These are phyloP conservation scores for Thalassaphorura encarpata DNA, from an alignment of 1,140 invertebrate species.

Conservation along the genomic window DNA sequence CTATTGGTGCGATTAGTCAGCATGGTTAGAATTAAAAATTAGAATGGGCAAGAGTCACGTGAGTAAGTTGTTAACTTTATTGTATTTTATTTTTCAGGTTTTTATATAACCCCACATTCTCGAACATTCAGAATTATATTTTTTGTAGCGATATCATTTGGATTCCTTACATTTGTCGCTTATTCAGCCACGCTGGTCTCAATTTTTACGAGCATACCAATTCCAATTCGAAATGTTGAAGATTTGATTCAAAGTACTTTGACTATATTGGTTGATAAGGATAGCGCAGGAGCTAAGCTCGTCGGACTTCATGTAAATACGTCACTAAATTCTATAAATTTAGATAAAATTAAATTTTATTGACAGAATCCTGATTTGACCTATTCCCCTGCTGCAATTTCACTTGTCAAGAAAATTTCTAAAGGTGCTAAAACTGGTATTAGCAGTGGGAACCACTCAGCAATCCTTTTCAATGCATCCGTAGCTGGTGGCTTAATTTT, in stretches of 20 bases:
- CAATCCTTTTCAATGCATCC: neutral
- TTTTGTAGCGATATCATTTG: neutral
- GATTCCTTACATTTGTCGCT: conserved; percentile 8
- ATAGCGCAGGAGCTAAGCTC: too few species aligned
- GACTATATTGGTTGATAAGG: conserved; percentile 3
- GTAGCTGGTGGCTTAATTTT: neutral
- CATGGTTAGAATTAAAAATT: conserved; percentile 7
- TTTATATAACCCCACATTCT: neutral
- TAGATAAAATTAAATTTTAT: too few species aligned
- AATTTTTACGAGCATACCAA: conserved; percentile 4
- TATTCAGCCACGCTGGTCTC: conserved; percentile 16
- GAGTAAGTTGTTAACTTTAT: neutral
- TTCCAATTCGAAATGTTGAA: conserved; percentile 8
- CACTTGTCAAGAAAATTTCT: too few species aligned
- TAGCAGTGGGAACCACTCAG: too few species aligned
- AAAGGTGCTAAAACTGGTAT: too few species aligned
- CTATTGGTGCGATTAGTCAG: conserved; percentile 6
- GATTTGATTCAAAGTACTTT: conserved; percentile 10
- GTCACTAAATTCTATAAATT: too few species aligned
- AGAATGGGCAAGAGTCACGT: too few species aligned
- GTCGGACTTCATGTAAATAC: too few species aligned
- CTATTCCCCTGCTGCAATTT: too few species aligned
- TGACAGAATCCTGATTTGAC: too few species aligned
- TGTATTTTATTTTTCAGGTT: conserved; percentile 1
- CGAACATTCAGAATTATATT: conserved; percentile 5